These are phyloP conservation scores for Sus scrofa DNA, from an alignment of 2,113 vertebrate genomes.

Conservation along the genomic window DNA sequence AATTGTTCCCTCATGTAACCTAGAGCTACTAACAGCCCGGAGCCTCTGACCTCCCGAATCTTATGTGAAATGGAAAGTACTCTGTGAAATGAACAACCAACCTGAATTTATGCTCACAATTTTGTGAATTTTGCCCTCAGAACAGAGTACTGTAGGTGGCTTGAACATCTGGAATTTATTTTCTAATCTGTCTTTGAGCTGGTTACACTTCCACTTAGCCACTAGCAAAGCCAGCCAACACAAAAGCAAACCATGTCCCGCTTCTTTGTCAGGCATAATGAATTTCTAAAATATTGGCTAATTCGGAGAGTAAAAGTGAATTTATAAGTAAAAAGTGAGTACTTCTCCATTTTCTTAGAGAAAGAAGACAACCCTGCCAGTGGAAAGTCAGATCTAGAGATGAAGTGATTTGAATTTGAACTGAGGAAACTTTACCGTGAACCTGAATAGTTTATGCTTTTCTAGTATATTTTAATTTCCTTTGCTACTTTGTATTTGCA, in stretches of 20 bases:
- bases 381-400: background rate
- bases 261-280: background rate
- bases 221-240: background rate
- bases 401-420: background rate
- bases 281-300: constrained; percentile 22
- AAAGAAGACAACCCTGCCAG: background rate
- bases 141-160: background rate
- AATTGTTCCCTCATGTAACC: background rate
- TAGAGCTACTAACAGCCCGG: background rate
- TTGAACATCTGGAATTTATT: constrained; percentile 44
- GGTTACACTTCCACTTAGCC: background rate
- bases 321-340: background rate
- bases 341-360: background rate
- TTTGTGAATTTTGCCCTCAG: background rate
- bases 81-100: background rate
- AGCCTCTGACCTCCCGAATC: background rate
- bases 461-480: constrained; percentile 27
- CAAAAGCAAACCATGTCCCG: background rate
- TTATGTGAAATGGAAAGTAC: background rate
- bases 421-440: background rate
- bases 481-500: constrained; percentile 18
- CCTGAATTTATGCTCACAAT: background rate
- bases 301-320: background rate
- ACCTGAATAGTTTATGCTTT: background rate
- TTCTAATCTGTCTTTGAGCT: background rate